Base-by-base conservation (phyloP, 2,888 invertebrate genomes). In the Hypselothyrea guttata region DNA sequence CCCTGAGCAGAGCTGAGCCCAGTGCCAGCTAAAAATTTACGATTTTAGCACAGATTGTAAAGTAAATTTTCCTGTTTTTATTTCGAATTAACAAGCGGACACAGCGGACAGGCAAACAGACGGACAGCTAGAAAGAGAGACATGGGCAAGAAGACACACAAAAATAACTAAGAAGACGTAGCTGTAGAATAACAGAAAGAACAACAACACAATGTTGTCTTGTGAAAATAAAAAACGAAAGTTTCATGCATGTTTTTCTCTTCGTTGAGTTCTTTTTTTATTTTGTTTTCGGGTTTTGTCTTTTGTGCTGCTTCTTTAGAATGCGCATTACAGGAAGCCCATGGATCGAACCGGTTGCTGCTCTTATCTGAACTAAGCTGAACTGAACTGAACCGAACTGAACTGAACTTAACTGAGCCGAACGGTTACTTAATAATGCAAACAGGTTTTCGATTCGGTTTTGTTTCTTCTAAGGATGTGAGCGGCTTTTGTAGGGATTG, bases 31-130 rank as follows among this genome's bases (percentile, higher is more conserved):
- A 75, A 75, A 81, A 85, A 81, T 84, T 71, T 82, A 84, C 84
- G 86, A 83, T 86, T 86, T 79, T 86, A 86, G 85, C 85, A 84
- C 87, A 86, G 86, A 84, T 86, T 84, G 82, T 77, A 81, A 84
- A 86, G 86, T 84, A 86, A 79, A 84, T 84, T 86, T 84, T 84
- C 86, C 84, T 84, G 84, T 84, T 84, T 84, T 84, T 86, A 79
- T 86, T 83, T 79, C 77, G 83, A 86, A 77, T 82, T 83, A 83
- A 84, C 85, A 78, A 84, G 78, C 84, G 61, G n/a, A n/a, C n/a
- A n/a, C n/a, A 22, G 22, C 22, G 22, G 71, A 48, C 75, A 53
- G 56, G 57, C 75, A 65, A 56, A 33, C 71, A 56, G 30, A 31
- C 47, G 41, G 53, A 60, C 53, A 16, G 48, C 58, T 37, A 37